Evolutionary conservation across 2,797 vertebrate species (phyloP), one percentile per base, ranked within the genome.

Genomic region (Falco berigora): DNA sequence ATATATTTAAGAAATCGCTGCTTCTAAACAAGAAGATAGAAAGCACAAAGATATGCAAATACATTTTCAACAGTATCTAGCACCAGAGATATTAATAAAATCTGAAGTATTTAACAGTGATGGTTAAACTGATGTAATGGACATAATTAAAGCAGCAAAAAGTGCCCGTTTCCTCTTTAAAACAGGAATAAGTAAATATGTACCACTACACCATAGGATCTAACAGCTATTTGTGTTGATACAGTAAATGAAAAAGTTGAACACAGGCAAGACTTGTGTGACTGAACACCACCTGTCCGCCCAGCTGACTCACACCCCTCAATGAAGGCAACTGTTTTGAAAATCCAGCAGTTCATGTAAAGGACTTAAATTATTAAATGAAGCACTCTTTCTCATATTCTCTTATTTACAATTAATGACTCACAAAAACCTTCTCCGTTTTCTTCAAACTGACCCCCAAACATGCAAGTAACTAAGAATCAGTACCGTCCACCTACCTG

Each of bases 11-110:
- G 81, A 67, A 47, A 74, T 68, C 81, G 69, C 62, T 82, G 82
- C 62, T 97, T 94, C 73, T 93, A 96, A 80, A 86, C 42, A 69
- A 16, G 67, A 93, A 95, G 73, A 94, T 58, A 91, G 73, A 74
- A 92, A 89, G 59, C 22, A 74, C 34, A 30, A 88, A 94, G 84
- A 90, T 61, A 78, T 88, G 78, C 36, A 42, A 63, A 64, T 25
- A 62, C 44, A 69, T 58, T 90, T 93, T 69, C 22, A 82, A 55
- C 27, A 63, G 12, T 34, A 68, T 30, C 27, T 61, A 66, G 8
- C 30, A 80, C 18, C 42, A 75, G 56, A 74, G 16, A 25, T 50
- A 34, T 9, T 32, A 62, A 86, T 21, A 94, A 50, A 88, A 78
- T 53, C 38, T 42, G 38, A 61, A 84, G 32, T 22, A 78, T n/a